Percentiles rank a stretch among this genome's conserved stretches.
Conservation (phyloP, 2,797 vertebrate species). For the Echeneis naucrates region DNA sequence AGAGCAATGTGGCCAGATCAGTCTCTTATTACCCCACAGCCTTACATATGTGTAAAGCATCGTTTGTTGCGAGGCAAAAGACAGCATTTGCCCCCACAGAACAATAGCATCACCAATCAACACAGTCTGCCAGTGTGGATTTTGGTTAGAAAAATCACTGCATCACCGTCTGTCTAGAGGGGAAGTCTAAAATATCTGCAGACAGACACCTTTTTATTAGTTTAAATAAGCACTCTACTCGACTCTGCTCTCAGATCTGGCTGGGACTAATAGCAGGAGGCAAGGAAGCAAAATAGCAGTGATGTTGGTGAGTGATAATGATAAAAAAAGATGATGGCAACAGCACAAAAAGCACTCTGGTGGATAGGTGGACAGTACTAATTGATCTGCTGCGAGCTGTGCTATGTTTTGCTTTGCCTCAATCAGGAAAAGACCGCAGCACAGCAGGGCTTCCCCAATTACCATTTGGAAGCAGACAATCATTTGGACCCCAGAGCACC, state of each 20-base stretch:
- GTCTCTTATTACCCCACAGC: constrained; percentile 63
- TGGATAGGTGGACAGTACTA: constrained; percentile 65
- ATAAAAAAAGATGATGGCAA: constrained; percentile 44
- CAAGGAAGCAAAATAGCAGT: constrained; percentile 21
- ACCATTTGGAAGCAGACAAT: constrained; percentile 70
- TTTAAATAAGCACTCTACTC: constrained; percentile 37
- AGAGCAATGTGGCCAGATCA: constrained; percentile 59
- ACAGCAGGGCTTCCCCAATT: constrained; percentile 74
- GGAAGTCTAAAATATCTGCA: constrained; percentile 39
- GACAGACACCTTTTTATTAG: constrained; percentile 41
- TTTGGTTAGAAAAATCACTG: constrained; percentile 28
- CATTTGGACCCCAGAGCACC: constrained; percentile 68
- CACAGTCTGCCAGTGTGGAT: constrained; percentile 20
- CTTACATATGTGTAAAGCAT: constrained; percentile 51
- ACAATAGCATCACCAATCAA: constrained; percentile 41
- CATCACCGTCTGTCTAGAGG: constrained; percentile 44
- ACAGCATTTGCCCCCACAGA: constrained; percentile 25
- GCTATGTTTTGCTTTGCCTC: constrained; percentile 47
- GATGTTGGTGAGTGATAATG: constrained; percentile 13
- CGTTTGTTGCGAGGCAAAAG: constrained; percentile 53
- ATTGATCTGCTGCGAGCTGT: constrained; percentile 66
- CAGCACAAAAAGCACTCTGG: constrained; percentile 40
- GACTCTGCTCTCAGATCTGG: constrained; percentile 24
- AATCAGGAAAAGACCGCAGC: constrained; percentile 61
- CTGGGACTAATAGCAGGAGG: constrained; percentile 19